Evolutionary conservation across 2,888 invertebrate genomes (phyloP).

Genomic region (Zele albiditarsus): DNA sequence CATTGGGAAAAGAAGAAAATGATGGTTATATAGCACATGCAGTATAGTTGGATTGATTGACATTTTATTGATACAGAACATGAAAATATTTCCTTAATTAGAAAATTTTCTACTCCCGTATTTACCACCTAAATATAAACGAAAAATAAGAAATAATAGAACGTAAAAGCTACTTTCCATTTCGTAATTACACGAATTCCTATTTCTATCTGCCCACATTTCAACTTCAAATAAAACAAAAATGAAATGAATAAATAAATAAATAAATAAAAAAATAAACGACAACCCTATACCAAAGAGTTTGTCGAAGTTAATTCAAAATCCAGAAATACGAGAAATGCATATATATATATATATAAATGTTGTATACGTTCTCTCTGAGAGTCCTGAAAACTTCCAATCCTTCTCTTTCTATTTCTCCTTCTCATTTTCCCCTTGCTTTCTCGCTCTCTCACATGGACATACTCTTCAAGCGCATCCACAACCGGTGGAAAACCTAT

Average conservation of each 20-base stretch:
- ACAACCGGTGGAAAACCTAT: constrained; percentile 33
- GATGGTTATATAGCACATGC: no score
- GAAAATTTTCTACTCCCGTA: neutral
- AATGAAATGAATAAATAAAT: constrained; percentile 13
- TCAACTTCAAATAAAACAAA: neutral
- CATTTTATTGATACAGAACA: neutral
- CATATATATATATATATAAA: neutral
- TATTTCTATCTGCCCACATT: neutral
- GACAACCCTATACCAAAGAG: neutral
- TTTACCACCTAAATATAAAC: neutral
- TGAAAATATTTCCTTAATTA: neutral
- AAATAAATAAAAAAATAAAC: constrained; percentile 11
- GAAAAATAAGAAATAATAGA: neutral
- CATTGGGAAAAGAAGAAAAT: no score
- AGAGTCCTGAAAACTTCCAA: constrained; percentile 13
- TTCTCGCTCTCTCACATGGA: neutral
- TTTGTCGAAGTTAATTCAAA: constrained; percentile 35
- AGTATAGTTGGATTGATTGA: no score
- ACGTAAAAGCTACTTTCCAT: constrained; percentile 2
- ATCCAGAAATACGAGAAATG: constrained; percentile 35
- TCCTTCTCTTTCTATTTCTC: neutral
- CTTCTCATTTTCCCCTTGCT: neutral
- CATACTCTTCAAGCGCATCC: neutral
- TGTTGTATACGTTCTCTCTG: neutral
- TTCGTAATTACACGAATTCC: constrained; percentile 9